Conservation (phyloP, 2,797 vertebrate species). For the Phrynocephalus vlangalii region DNA sequence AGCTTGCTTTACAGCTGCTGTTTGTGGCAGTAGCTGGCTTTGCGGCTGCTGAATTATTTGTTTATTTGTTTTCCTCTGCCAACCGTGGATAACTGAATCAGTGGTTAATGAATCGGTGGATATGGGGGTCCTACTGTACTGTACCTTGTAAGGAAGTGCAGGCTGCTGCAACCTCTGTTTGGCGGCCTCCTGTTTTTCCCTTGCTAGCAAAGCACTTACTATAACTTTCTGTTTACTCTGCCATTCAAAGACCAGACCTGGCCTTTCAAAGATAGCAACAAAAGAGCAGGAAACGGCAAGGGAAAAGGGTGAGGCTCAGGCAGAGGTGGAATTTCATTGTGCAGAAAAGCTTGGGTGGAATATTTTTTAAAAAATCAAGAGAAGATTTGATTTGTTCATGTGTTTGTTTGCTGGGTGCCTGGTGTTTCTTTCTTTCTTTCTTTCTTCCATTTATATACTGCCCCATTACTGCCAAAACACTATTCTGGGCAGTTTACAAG, state of each 20-base stretch:
- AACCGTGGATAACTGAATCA: too few relatives aligned
- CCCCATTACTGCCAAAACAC: too few relatives aligned
- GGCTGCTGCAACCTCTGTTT: not conserved
- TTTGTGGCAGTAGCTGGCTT: too few relatives aligned
- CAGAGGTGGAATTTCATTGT: slow-evolving; percentile 20
- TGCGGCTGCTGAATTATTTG: too few relatives aligned
- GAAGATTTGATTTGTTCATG: not conserved
- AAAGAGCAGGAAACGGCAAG: not conserved
- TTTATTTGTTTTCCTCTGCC: too few relatives aligned
- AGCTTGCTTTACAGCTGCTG: too few relatives aligned
- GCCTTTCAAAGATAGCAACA: not conserved
- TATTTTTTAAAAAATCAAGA: slow-evolving; percentile 22
- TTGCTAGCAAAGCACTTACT: not conserved
- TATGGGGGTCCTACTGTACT: too few relatives aligned
- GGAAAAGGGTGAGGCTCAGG: not conserved
- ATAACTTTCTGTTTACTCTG: not conserved
- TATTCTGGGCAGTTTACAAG: too few relatives aligned
- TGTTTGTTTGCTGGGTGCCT: not conserved
- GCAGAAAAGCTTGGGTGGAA: not conserved
- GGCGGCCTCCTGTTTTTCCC: not conserved
- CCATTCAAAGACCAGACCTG: fast-evolving
- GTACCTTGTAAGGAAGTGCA: not conserved
- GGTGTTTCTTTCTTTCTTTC: not conserved
- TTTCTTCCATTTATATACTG: too few relatives aligned
- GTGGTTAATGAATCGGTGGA: too few relatives aligned